Evolutionary conservation across 2,113 vertebrate genomes (phyloP), one percentile per base, ranked within the genome.

Genomic region (Oryzias curvinotus): DNA sequence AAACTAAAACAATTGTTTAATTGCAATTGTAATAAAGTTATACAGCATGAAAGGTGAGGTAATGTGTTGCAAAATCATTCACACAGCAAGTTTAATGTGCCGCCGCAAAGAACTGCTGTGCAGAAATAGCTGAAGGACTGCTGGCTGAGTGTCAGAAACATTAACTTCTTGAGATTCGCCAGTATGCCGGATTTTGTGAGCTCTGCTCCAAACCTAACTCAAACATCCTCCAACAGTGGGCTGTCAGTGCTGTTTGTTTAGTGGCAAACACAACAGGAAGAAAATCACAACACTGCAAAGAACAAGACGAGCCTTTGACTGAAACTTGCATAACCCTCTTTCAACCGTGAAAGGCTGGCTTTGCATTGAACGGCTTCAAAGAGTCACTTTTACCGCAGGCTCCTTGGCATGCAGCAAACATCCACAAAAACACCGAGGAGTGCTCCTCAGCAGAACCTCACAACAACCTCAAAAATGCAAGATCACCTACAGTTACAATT

Each of bases 221-320:
- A 75, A 80, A 78, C 83, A 77, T 44, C 67, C 52, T 51, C 57
- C 64, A 68, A 80, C 60, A 71, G 72, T 84, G 68, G 75, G 66
- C 75, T 83, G 85, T 86, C 88, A 84, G 63, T 25, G 52, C 57
- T 87, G 73, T 88, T 87, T 84, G 86, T 87, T 86, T 75, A 82
- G 85, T 71, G 52, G 41, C 52, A 41, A 65, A 52, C 75, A 14
- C 75, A 80, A 81, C 80, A 85, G 77, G 80, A 88, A 88, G 75
- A 70, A 73, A 78, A 66, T 73, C 67, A 65, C 71, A 78, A 73
- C 79, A 76, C 85, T 83, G 81, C 82, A 68, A 73, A 84, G 76
- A 67, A 73, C 76, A 73, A 86, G 81, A 72, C 30, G 50, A 73
- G 75, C 68, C 45, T 82, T 84, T 82, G 83, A 84, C 70, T 77